Evolutionary conservation across 1,140 invertebrate species (phyloP).

Genomic region (Micrasema minimum): DNA sequence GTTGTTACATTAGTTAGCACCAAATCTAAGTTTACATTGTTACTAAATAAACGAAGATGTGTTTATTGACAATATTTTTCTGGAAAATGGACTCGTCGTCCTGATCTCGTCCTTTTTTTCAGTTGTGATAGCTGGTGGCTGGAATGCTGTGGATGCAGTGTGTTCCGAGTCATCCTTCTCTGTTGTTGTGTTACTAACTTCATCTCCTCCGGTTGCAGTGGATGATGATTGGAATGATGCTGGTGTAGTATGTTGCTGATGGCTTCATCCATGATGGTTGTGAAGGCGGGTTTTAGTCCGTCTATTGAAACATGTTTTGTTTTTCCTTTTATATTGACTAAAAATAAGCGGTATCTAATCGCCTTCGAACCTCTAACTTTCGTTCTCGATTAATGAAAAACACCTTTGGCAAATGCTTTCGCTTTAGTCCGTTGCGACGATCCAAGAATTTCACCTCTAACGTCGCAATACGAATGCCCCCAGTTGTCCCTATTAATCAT

Average conservation of each 20-base stretch:
- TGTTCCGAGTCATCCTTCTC: background rate
- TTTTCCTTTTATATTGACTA: background rate
- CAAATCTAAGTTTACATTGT: too few relatives aligned
- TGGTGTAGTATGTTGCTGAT: background rate
- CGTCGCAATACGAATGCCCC: too few relatives aligned
- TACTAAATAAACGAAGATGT: too few relatives aligned
- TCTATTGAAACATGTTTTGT: background rate
- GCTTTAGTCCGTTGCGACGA: too few relatives aligned
- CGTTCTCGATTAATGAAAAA: too few relatives aligned
- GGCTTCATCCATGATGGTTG: background rate
- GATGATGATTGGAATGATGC: too few relatives aligned
- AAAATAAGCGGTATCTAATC: background rate
- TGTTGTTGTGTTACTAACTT: background rate
- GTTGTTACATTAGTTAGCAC: too few relatives aligned
- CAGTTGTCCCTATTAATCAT: slow-evolving; percentile 83
- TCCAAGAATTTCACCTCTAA: slow-evolving; percentile 85
- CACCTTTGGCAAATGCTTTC: too few relatives aligned
- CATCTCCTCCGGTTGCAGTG: background rate
- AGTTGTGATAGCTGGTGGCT: too few relatives aligned
- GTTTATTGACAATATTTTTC: background rate
- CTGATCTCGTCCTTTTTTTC: background rate
- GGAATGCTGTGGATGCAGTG: too few relatives aligned
- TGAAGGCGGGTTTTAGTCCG: background rate
- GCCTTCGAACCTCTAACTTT: too few relatives aligned
- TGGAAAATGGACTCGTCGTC: background rate